Evolutionary conservation across 2,797 vertebrate genomes (phyloP).

Genomic region (Adelosebastes latens): DNA sequence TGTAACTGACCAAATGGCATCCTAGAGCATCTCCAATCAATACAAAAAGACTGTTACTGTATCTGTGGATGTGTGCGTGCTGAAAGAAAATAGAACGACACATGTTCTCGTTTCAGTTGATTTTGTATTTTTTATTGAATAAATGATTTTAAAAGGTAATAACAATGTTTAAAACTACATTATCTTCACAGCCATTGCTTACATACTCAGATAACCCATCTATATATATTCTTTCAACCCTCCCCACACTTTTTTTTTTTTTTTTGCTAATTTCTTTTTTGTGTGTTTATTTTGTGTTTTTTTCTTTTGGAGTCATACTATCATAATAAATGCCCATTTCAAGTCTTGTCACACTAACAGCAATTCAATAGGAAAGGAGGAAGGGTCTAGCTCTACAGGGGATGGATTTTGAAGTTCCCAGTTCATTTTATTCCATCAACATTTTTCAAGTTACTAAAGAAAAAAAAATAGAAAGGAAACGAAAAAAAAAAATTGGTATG

Average conservation of each 20-base stretch:
- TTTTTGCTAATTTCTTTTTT: constrained; percentile 65
- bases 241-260: constrained; percentile 64
- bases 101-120: constrained; percentile 64
- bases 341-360: constrained; percentile 97
- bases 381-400: constrained; percentile 91
- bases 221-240: constrained; percentile 75
- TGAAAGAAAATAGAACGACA: constrained; percentile 70
- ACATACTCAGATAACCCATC: constrained; percentile 95
- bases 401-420: constrained; percentile 76
- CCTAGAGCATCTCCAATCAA: background rate
- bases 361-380: constrained; percentile 92
- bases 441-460: constrained; percentile 88
- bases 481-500: constrained; percentile 81
- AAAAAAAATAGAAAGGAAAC: constrained; percentile 66
- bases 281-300: constrained; percentile 63
- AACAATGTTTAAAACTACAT: constrained; percentile 99
- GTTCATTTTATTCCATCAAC: constrained; percentile 81
- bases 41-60: background rate
- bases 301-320: constrained; percentile 85
- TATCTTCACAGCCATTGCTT: constrained; percentile 98
- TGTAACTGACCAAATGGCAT: background rate
- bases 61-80: background rate
- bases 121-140: constrained; percentile 98
- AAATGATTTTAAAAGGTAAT: constrained; percentile 99
- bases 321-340: constrained; percentile 95